Evolutionary conservation across 1,140 invertebrate genomes (phyloP).

Genomic region (Philotrypesis tridentata): DNA sequence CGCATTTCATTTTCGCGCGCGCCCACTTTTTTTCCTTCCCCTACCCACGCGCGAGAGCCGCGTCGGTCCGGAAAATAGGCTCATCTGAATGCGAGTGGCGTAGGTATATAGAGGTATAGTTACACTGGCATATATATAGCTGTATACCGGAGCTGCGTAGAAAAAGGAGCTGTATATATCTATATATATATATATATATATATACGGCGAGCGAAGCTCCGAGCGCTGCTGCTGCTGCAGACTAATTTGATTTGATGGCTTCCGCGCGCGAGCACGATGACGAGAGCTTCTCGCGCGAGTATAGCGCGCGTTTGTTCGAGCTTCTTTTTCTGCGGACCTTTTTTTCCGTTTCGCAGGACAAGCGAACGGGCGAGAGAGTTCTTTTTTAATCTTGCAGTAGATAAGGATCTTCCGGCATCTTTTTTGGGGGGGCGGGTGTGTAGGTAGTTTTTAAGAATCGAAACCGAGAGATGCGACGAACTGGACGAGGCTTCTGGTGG

Average conservation of each 20-base stretch:
- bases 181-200: too few relatives aligned
- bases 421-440: too few relatives aligned
- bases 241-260: constrained; percentile 43
- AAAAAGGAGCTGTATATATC: constrained; percentile 33
- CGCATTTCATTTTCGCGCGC: not conserved
- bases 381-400: too few relatives aligned
- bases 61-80: constrained; percentile 64
- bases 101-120: constrained; percentile 17
- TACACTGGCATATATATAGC: not conserved
- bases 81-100: constrained; percentile 64
- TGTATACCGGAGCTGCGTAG: too few relatives aligned
- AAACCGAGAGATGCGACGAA: too few relatives aligned
- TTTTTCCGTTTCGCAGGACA: constrained; percentile 3
- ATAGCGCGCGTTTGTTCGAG: not conserved
- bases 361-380: not conserved
- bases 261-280: not conserved
- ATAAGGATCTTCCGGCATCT: too few relatives aligned
- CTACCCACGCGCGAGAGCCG: constrained; percentile 37
- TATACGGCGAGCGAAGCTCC: not conserved
- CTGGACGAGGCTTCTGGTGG: too few relatives aligned
- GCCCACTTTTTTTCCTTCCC: not conserved
- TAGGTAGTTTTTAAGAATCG: too few relatives aligned
- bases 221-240: constrained; percentile 33
- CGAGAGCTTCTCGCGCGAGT: not conserved
- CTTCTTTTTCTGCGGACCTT: too few relatives aligned